Conservation (phyloP, 1,140 invertebrate genomes). For the Uloborus diversus region DNA sequence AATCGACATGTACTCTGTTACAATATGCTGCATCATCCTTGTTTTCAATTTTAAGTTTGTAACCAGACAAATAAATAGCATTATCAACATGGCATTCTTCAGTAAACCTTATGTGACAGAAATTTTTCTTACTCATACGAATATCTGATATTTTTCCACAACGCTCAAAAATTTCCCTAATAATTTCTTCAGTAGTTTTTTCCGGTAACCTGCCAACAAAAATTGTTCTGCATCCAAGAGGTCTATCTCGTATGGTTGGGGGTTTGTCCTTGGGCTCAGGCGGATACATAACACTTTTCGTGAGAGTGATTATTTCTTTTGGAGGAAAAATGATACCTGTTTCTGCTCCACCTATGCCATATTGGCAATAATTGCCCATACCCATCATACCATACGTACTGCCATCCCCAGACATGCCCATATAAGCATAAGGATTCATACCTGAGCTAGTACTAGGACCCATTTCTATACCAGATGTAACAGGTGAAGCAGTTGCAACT, state of each 20-base stretch:
- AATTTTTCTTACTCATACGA: constrained; percentile 92
- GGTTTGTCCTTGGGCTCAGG: constrained; percentile 83
- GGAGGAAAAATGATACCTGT: constrained; percentile 58
- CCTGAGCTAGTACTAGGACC: not conserved
- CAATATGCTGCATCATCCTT: constrained; percentile 82
- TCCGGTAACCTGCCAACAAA: constrained; percentile 95
- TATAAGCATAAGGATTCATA: constrained; percentile 12
- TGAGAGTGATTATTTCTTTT: constrained; percentile 83
- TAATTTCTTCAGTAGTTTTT: constrained; percentile 85
- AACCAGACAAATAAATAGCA: constrained; percentile 93
- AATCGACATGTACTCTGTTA: constrained; percentile 93
- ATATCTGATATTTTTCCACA: constrained; percentile 91
- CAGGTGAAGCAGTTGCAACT: not conserved
- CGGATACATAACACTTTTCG: constrained; percentile 85
- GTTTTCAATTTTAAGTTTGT: constrained; percentile 80
- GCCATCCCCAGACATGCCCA: not conserved
- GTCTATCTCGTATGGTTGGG: constrained; percentile 81
- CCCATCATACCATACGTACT: not conserved
- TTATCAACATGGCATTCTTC: constrained; percentile 85
- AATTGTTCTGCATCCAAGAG: constrained; percentile 89
- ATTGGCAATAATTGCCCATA: not conserved
- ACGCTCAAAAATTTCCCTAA: constrained; percentile 88
- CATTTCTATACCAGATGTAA: too few species aligned
- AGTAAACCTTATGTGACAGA: constrained; percentile 93
- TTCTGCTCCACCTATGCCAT: not conserved